Base-by-base conservation (phyloP, 2,888 invertebrate species). In the Melipona bicolor region DNA sequence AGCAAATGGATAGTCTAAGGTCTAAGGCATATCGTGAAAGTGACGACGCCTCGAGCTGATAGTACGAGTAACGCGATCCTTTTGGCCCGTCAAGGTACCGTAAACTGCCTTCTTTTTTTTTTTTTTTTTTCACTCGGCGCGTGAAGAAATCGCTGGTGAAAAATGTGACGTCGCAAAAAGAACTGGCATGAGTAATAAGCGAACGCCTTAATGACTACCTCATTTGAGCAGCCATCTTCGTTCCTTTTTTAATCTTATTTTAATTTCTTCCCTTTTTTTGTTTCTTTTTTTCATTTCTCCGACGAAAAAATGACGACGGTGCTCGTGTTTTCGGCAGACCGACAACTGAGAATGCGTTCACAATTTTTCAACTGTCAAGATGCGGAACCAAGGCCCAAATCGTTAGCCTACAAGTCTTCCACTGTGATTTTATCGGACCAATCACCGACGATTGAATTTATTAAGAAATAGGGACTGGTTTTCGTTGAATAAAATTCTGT, bases 181-280 rank as follows among this genome's bases (percentile, higher is more conserved):
- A 74, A 75, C 85, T 79, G 81, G 78, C 83, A 81, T 75, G 87
- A 84, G 84, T 81, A 86, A 87, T 86, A 87, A 88, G 81, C 87
- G 79, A 87, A 86, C 85, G 83, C 77, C 85, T 87, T 88, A 87
- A 87, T 83, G 86, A 87, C 83, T 79, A 79, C 76, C 80, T 70
- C 78, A 77, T 78, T 49, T 43, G 85, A 77, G 32, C 64, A 19
- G 65, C 59, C 76, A 17, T 82, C 59, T 62, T 77, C 19, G 24
- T 49, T 43, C 21, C 32, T 27, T 54, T 59, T n/a, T 56, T 36
- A 19, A 64, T 32, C 32, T 64, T 27, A 21, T 21, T 62, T 62
- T 21, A 19, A 11, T 19, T 65, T 27, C 15, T 21, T 21, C 6
- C 15, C 0, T n/a, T n/a, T 50, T 64, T 43, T 59, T 61, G 0